A percentile compares a stretch with the other conserved stretches of the same genome.
Evolutionary conservation across 2,113 vertebrate genomes (phyloP).

Genomic region (Lepus americanus): DNA sequence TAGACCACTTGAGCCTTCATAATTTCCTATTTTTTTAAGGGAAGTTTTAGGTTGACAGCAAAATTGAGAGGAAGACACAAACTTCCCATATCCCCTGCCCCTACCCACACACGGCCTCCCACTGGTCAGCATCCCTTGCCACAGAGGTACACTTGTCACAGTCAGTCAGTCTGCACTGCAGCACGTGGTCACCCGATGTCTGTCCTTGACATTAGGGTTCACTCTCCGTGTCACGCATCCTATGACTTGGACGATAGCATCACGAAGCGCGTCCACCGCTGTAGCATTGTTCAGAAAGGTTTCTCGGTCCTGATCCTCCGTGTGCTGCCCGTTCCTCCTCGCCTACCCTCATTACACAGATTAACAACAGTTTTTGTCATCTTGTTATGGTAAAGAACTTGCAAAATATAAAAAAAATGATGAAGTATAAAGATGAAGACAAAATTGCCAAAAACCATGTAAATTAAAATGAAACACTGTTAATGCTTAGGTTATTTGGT

Average conservation of each 20-base stretch:
- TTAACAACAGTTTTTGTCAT: background rate
- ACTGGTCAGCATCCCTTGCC: rapidly evolving
- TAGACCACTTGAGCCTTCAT: background rate
- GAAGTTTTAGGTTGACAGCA: background rate
- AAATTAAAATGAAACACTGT: background rate
- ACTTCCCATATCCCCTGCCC: background rate
- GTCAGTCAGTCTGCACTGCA: rapidly evolving
- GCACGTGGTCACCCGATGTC: rapidly evolving
- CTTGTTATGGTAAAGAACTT: background rate
- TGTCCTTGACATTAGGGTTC: background rate
- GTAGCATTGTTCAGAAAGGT: too few relatives aligned
- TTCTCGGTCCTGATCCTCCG: background rate
- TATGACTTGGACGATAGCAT: background rate
- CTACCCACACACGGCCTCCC: background rate
- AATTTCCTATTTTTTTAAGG: background rate
- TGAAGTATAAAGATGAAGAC: background rate
- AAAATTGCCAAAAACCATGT: background rate
- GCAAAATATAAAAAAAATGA: background rate
- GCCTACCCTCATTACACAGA: background rate
- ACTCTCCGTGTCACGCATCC: rapidly evolving
- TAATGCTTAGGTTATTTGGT: background rate
- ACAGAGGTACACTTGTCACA: background rate
- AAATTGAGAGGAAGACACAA: background rate
- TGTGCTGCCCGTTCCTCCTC: too few relatives aligned
- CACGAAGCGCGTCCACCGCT: rapidly evolving